Evolutionary conservation across 1,140 invertebrate species (phyloP), one percentile per base, ranked within the genome.

Genomic region (Aphelenchoides avenae): DNA sequence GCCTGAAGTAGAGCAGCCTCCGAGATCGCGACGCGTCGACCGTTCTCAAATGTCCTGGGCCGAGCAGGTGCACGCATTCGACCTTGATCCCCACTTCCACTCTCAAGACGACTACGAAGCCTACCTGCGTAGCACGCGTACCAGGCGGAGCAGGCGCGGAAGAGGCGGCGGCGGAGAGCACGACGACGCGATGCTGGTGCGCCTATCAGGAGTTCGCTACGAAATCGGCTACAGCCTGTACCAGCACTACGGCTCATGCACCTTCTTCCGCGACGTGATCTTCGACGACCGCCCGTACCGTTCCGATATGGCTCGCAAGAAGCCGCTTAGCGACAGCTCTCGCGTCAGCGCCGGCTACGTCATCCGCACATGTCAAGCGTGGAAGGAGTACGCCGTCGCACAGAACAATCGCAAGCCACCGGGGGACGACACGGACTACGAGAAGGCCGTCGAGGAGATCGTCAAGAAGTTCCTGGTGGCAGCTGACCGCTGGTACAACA

Each of bases 211-310:
- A 20, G 26, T 61, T 29, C 34, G 89, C 76, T 84, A 86, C n/a
- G n/a, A n/a, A n/a, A 59, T 73, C 15, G 53, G 60, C 15, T 75
- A 71, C 43, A 52, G 70, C 5, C 20, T 33, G 26, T 75, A 70
- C 49, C 18, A 27, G 20, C 60, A 70, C 29, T 52, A 55, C 18
- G 64, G 31, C 29, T 68, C 26, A 49, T 95, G 91, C 78, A 84
- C 63, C 2, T 68, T 56, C 30, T 64, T 65, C 15, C 76, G 75
- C 48, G 59, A 79, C 50, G 68, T 68, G 37, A 57, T 73, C 73
- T 79, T 62, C 11, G 80, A 79, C 9, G 73, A 75, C 54, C 81
- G 52, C 64, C 41, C 75, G 20, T 81, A 80, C 54, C 55, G 55
- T 22, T 47, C 77, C 46, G 80, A 80, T 2, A 81, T 73, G 65